Evolutionary conservation across 2,888 invertebrate species (phyloP).

Genomic region (Phania funesta): DNA sequence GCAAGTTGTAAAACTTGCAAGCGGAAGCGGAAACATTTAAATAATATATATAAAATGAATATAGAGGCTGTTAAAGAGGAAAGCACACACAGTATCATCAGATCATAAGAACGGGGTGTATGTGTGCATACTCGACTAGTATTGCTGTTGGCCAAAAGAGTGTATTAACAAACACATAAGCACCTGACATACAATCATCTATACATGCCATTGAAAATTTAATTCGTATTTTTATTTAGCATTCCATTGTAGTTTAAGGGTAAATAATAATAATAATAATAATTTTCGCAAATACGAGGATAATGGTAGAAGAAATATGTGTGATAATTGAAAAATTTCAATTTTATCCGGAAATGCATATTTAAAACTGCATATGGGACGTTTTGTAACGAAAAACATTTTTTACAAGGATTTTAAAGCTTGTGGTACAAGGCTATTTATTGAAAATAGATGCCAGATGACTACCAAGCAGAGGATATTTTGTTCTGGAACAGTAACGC

Average conservation of each 20-base stretch:
- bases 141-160: conserved; percentile 19
- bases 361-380: no score
- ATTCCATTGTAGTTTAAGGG: background rate
- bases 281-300: background rate
- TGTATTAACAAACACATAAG: background rate
- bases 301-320: background rate
- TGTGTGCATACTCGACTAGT: background rate
- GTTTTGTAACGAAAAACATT: no score
- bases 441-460: no score
- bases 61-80: background rate
- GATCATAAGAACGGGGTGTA: conserved; percentile 13
- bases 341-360: no score
- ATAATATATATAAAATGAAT: conserved; percentile 48
- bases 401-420: no score
- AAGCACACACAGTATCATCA: background rate
- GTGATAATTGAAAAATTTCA: no score
- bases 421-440: no score
- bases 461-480: no score
- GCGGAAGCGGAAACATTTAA: conserved; percentile 68
- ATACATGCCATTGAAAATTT: conserved; percentile 21
- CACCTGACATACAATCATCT: background rate
- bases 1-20: conserved; percentile 60
- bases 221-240: background rate
- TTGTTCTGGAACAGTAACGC: no score
- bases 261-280: background rate